Conservation (phyloP, 2,888 invertebrate genomes). For the Apodemia duryi region DNA sequence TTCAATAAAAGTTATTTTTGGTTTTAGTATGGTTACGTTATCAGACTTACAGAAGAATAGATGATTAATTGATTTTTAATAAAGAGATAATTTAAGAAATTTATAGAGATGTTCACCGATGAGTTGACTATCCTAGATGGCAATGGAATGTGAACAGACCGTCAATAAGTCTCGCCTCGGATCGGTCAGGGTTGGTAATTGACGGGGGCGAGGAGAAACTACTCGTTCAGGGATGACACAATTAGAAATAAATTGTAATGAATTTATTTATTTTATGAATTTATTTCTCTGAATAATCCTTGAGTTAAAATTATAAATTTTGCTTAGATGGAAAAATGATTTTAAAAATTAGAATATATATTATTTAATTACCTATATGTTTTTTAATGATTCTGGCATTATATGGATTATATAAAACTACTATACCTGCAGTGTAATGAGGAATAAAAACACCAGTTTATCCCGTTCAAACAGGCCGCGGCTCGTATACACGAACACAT, state of each 20-base stretch:
- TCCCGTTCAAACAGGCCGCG: slow-evolving; percentile 95
- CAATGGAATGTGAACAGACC: slow-evolving; percentile 57
- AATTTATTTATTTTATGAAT: not conserved
- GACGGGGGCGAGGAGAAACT: slow-evolving; percentile 60
- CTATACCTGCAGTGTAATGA: slow-evolving; percentile 88
- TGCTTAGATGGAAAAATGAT: too few relatives aligned
- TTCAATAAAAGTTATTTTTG: too few relatives aligned
- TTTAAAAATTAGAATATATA: too few relatives aligned
- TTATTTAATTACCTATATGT: too few relatives aligned
- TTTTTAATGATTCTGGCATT: too few relatives aligned
- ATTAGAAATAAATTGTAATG: not conserved
- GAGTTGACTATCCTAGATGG: slow-evolving; percentile 26
- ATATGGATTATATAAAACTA: not conserved
- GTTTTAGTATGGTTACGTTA: too few relatives aligned
- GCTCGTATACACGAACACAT: slow-evolving; percentile 92
- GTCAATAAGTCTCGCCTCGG: slow-evolving; percentile 75
- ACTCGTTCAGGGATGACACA: slow-evolving; percentile 49
- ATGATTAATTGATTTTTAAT: not conserved
- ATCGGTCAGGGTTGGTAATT: slow-evolving; percentile 76
- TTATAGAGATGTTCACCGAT: slow-evolving; percentile 22
- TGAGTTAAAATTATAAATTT: too few relatives aligned
- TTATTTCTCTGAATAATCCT: too few relatives aligned
- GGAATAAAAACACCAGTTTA: slow-evolving; percentile 93
- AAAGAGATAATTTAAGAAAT: too few relatives aligned
- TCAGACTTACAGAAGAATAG: not conserved